Evolutionary conservation across 1,140 invertebrate genomes (phyloP).

Genomic region (Panonychus citri): DNA sequence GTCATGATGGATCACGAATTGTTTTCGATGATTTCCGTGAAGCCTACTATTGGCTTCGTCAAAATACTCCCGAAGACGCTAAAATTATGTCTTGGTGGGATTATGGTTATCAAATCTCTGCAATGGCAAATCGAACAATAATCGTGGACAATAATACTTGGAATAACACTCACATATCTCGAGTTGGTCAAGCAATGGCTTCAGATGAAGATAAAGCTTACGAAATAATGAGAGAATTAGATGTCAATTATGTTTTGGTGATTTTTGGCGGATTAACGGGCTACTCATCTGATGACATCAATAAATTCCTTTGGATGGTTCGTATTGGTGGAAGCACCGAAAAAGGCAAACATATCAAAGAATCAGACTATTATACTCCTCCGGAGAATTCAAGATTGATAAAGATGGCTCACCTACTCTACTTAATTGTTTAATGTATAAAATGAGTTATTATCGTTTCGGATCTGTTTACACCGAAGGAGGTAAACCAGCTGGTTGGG

Average conservation of each 20-base stretch:
- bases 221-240: slow-evolving; percentile 86
- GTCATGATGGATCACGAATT: slow-evolving; percentile 75
- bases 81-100: slow-evolving; percentile 99
- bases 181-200: slow-evolving; percentile 92
- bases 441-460: slow-evolving; percentile 86
- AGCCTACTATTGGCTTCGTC: slow-evolving; percentile 90
- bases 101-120: slow-evolving; percentile 97
- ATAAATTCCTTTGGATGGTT: slow-evolving; percentile 99
- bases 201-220: slow-evolving; percentile 86
- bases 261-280: slow-evolving; percentile 94
- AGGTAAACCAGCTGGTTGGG: slow-evolving; percentile 68
- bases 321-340: slow-evolving; percentile 90
- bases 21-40: slow-evolving; percentile 96
- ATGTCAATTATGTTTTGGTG: slow-evolving; percentile 91
- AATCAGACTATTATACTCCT: slow-evolving; percentile 87
- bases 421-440: slow-evolving; percentile 84
- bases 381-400: slow-evolving; percentile 81
- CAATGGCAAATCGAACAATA: slow-evolving; percentile 93
- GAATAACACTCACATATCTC: slow-evolving; percentile 96
- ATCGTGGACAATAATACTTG: slow-evolving; percentile 98
- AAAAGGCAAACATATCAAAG: slow-evolving; percentile 74
- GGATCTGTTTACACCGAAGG: slow-evolving; percentile 84
- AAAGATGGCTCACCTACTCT: slow-evolving; percentile 60
- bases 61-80: slow-evolving; percentile 79
- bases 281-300: slow-evolving; percentile 96